Percentiles rank a stretch among this genome's conserved stretches.
These are phyloP conservation scores for Apocrypta bakeri DNA, from an alignment of 1,140 invertebrate genomes.

Conservation along the genomic window DNA sequence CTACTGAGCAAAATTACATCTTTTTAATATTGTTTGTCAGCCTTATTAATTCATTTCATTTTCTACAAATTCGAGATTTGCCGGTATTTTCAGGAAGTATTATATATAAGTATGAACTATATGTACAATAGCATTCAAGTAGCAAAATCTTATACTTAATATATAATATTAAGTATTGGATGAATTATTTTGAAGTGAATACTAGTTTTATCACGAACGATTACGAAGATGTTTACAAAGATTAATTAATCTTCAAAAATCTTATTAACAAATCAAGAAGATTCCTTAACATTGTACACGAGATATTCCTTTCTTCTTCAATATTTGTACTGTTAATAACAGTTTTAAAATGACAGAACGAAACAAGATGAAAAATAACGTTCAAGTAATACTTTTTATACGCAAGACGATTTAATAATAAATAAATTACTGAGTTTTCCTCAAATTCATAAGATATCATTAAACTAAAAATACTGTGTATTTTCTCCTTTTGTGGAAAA, in stretches of 20 bases:
- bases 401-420: neutral
- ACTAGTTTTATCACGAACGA: no score
- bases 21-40: neutral
- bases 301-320: neutral
- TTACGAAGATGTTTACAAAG: no score
- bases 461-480: neutral
- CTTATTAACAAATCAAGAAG: neutral
- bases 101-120: neutral
- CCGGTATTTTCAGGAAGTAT: neutral
- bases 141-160: no score
- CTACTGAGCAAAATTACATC: neutral
- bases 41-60: neutral
- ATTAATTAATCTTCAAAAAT: neutral
- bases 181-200: no score
- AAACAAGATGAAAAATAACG: neutral
- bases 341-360: neutral
- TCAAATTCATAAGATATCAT: no score
- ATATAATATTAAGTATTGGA: no score
- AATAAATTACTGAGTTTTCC: no score
- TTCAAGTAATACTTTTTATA: neutral
- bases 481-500: conserved; percentile 30
- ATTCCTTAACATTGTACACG: neutral
- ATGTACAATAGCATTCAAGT: neutral
- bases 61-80: neutral
- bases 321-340: neutral